These are phyloP conservation scores for Littorina saxatilis DNA, from an alignment of 1,140 invertebrate species.

Conservation along the genomic window DNA sequence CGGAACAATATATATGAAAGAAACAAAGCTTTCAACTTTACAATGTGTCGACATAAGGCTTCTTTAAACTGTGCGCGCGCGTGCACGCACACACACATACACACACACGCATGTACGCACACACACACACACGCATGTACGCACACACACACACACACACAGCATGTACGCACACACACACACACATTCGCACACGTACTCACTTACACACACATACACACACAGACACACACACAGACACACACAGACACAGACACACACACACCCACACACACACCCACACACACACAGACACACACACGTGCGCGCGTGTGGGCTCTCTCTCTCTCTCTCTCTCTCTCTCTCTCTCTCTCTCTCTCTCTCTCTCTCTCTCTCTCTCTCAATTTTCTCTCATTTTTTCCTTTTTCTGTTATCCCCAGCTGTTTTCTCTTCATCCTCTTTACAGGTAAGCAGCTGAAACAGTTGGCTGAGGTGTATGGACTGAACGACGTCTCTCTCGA, in stretches of 20 bases:
- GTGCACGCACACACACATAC: neutral
- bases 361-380: too few relatives aligned
- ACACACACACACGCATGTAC: neutral
- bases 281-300: constrained; percentile 21
- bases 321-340: neutral
- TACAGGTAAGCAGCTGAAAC: too few relatives aligned
- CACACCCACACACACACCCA: constrained; percentile 16
- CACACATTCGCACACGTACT: constrained; percentile 2
- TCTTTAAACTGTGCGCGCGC: neutral
- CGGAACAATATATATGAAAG: too few relatives aligned
- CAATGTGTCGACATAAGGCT: constrained; percentile 49
- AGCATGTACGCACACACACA: constrained; percentile 5
- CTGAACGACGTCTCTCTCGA: too few relatives aligned
- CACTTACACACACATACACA: neutral
- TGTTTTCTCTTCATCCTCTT: too few relatives aligned
- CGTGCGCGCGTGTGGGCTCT: neutral
- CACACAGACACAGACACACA: constrained; percentile 10
- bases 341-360: neutral
- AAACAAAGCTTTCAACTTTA: constrained; percentile 22
- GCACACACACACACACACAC: constrained; percentile 19
- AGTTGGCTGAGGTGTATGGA: too few relatives aligned
- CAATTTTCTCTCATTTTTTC: too few relatives aligned
- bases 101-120: neutral
- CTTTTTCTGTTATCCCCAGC: neutral
- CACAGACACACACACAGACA: neutral